Percentiles rank a stretch among this genome's conserved stretches.
phyloP scores from a whole-genome alignment of 1,140 invertebrate species.

The Stenopsyche tienmushanensis region DNA sequence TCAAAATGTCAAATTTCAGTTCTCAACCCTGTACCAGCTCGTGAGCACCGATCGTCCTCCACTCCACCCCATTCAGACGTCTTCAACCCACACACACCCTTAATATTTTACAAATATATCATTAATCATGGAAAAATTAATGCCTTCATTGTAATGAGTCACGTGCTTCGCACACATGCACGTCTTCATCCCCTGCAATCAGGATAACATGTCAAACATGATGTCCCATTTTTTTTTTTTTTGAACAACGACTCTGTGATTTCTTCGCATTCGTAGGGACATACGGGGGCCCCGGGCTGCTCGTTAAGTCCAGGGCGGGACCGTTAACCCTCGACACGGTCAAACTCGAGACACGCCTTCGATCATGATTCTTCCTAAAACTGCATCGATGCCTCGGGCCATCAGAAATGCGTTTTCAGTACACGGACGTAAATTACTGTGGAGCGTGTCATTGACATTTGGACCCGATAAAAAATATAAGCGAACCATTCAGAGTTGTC shows the following conservation, averaged over 20 bases:
- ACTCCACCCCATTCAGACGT: not conserved
- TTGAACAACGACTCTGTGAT: not conserved
- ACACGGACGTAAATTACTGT: no score
- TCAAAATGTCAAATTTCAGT: slow-evolving; percentile 60
- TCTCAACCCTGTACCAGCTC: slow-evolving; percentile 47
- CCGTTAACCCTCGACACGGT: slow-evolving; percentile 21
- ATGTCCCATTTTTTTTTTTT: slow-evolving; percentile 8
- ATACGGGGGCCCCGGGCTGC: slow-evolving; percentile 22
- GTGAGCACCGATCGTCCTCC: slow-evolving; percentile 25
- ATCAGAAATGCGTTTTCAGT: no score
- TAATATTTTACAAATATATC: no score
- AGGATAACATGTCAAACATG: slow-evolving; percentile 48
- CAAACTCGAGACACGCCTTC: slow-evolving; percentile 25
- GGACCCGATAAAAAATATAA: no score
- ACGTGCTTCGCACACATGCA: not conserved
- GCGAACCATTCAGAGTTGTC: no score
- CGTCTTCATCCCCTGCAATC: not conserved
- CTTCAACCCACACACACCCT: no score
- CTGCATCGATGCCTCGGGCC: not conserved
- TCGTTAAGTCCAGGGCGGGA: slow-evolving; percentile 36
- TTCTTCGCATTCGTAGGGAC: not conserved
- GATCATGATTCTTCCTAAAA: slow-evolving; percentile 29
- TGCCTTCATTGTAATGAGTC: not conserved
- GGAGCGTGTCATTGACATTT: no score
- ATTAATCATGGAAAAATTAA: no score